Percentiles rank a stretch among this genome's conserved stretches.
phyloP scores from a whole-genome alignment of 2,888 invertebrate species.

The Penaeus monodon region DNA sequence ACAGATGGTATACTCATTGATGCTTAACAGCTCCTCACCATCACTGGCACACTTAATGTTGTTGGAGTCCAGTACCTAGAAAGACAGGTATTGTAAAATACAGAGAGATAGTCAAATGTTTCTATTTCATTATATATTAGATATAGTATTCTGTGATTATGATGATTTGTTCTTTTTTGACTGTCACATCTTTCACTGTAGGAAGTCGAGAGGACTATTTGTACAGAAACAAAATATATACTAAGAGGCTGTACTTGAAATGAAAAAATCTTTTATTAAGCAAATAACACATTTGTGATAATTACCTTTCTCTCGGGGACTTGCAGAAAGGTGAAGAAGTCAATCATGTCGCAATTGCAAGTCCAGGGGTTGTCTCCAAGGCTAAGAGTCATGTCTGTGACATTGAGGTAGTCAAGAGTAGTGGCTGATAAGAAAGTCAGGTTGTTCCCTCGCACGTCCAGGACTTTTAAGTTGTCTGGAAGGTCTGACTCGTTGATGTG shows the following conservation, averaged over 20 bases:
- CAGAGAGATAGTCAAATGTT: no score
- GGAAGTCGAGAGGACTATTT: no score
- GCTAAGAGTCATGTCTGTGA: slow-evolving; percentile 72
- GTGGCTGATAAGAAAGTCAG: slow-evolving; percentile 72
- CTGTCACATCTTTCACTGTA: no score
- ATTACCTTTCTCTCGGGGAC: slow-evolving; percentile 67
- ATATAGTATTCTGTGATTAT: no score
- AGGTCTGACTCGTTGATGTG: slow-evolving; percentile 34
- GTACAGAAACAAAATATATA: no score
- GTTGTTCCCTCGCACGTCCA: slow-evolving; percentile 67
- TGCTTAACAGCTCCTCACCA: slow-evolving; percentile 67
- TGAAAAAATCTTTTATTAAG: no score
- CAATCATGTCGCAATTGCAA: slow-evolving; percentile 78
- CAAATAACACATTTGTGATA: no score
- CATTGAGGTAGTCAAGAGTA: slow-evolving; percentile 71
- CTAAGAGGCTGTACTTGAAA: no score
- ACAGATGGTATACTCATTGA: slow-evolving; percentile 72
- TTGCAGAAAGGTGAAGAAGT: slow-evolving; percentile 75
- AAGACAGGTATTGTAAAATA: slow-evolving; percentile 33
- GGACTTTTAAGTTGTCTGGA: slow-evolving; percentile 25
- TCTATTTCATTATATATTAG: no score
- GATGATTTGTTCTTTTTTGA: no score
- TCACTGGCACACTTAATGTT: slow-evolving; percentile 68
- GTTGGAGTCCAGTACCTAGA: slow-evolving; percentile 67
- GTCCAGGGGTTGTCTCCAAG: slow-evolving; percentile 78